These are phyloP conservation scores for Pelvicachromis taeniatus DNA, from an alignment of 2,113 vertebrate species.

Conservation along the genomic window DNA sequence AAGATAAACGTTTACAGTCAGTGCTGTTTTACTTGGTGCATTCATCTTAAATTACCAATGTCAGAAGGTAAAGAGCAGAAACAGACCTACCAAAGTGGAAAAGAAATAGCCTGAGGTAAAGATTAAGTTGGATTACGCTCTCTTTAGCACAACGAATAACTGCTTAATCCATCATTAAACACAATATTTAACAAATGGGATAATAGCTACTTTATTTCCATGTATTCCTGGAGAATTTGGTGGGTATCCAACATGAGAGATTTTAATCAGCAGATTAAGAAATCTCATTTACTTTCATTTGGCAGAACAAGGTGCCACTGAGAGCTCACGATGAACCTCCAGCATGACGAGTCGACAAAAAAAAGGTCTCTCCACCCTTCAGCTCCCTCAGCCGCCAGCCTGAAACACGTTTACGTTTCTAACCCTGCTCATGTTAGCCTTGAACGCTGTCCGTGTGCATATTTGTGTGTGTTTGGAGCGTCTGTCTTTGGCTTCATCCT, in stretches of 20 bases:
- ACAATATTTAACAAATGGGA: neutral
- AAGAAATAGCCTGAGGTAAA: neutral
- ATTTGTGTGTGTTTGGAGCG: neutral
- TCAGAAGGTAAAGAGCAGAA: neutral
- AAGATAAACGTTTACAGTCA: neutral
- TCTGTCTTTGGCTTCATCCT: neutral
- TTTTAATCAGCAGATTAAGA: neutral
- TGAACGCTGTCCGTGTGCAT: neutral
- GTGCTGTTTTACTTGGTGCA: neutral
- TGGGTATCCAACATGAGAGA: neutral
- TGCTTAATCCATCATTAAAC: neutral
- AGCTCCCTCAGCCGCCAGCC: neutral
- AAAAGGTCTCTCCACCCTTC: neutral
- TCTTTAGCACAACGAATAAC: neutral
- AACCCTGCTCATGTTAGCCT: neutral
- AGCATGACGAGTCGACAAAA: neutral
- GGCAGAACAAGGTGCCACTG: neutral
- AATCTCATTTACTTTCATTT: neutral
- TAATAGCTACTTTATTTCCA: neutral
- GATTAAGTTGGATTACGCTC: neutral
- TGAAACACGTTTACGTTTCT: neutral
- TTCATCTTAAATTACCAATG: neutral
- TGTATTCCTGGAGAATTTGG: neutral
- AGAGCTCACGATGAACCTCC: neutral
- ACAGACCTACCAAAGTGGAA: neutral